Evolutionary conservation across 2,888 invertebrate species (phyloP), one percentile per base, ranked within the genome.

Genomic region (Netelia melanura): DNA sequence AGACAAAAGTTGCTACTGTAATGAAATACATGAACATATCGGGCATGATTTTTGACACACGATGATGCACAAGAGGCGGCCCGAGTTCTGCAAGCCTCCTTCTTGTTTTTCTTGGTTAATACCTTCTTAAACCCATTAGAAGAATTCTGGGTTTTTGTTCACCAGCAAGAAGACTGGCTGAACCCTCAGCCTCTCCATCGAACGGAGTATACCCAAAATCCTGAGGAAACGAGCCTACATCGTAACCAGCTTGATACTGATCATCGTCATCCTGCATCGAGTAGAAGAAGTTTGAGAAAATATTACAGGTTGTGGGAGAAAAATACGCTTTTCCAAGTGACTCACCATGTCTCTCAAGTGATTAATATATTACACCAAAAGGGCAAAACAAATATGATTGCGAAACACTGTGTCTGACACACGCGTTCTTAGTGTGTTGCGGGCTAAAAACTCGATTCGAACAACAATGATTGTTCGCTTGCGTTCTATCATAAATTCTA

Each of bases 111-210:
- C 58, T 17, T 48, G 44, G 14, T 6, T 72, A 38, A 30, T 84
- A 97, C 98, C 98, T 97, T 93, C 98, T 95, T 17, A 99, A 95
- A 2, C 99, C 99, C 99, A 99, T 99, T 30, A 99, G 94, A 52
- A 99, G 95, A 91, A 99, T 99, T 89, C 98, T 96, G 67, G 99
- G 99, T 93, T 98, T 99, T 89, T 97, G 97, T 91, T 98, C 97
- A 74, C 96, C 96, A 8, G 93, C 91, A 23, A 94, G 87, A 25
- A 93, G 91, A 48, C 94, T 94, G 65, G 94, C 92, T 67, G 95
- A 95, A 58, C 96, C 96, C 89, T 97, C 97, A 65, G 95, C 96
- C 90, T 97, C 97, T 81, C 97, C 97, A 92, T 98, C 98, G 91
- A 97, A 98, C 11, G 97, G 96, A 1, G 98, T 98, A 94, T 98